Evolutionary conservation across 2,888 invertebrate genomes (phyloP).

Genomic region (Hypena proboscidalis): DNA sequence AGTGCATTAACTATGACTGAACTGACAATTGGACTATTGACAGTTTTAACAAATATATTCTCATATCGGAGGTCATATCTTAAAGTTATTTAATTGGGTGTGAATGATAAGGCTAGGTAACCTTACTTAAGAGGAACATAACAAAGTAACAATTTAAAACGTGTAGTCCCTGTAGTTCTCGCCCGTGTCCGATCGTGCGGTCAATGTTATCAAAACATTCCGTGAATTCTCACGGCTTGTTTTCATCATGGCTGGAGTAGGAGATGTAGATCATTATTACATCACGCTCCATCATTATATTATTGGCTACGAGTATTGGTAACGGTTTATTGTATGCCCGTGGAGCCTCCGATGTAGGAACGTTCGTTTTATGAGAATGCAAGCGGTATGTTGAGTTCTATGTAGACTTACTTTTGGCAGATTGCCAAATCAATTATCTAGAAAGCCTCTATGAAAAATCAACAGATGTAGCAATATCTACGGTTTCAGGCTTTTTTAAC

Average conservation of each 20-base stretch:
- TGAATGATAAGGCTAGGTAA: too few species aligned
- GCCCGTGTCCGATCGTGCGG: constrained; percentile 18
- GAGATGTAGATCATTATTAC: constrained; percentile 29
- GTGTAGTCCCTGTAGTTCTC: constrained; percentile 11
- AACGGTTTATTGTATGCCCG: constrained; percentile 26
- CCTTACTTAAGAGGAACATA: too few species aligned
- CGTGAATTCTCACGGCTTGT: constrained; percentile 60
- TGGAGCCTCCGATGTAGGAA: constrained; percentile 6
- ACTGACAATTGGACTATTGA: too few species aligned
- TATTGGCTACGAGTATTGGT: constrained; percentile 27
- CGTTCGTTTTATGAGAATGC: background rate
- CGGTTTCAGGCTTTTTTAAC: too few species aligned
- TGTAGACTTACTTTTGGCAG: too few species aligned
- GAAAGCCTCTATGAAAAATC: too few species aligned
- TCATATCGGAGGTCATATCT: too few species aligned
- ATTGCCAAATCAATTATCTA: too few species aligned
- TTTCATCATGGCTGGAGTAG: constrained; percentile 28
- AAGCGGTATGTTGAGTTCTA: background rate
- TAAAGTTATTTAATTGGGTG: too few species aligned
- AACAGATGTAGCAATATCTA: too few species aligned
- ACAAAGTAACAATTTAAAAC: constrained; percentile 12
- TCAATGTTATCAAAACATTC: constrained; percentile 67
- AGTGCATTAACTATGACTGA: too few species aligned
- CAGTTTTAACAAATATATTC: too few species aligned
- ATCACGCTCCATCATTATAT: constrained; percentile 30